A percentile compares a stretch with the other conserved stretches of the same genome.
Conservation (phyloP, 2,888 invertebrate species). For the Volucella inflata region DNA sequence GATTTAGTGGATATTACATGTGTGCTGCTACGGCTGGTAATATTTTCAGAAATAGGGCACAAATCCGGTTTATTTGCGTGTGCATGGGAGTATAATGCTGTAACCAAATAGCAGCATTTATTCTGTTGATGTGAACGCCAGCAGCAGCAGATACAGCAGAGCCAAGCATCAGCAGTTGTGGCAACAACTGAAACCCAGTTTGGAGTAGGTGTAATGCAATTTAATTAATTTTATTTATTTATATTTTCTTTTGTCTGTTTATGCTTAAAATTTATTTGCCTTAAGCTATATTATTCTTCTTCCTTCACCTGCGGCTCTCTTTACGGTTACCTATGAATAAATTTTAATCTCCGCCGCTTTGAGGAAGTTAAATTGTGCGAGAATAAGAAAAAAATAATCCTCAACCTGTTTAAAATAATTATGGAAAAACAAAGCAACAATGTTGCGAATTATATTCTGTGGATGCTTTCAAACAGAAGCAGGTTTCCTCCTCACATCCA, state of each 20-base stretch:
- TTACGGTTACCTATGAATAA: too few relatives aligned
- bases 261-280: conserved; percentile 33
- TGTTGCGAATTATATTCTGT: too few relatives aligned
- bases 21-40: neutral
- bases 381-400: too few relatives aligned
- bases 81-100: neutral
- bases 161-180: too few relatives aligned
- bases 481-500: too few relatives aligned
- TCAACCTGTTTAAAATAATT: too few relatives aligned
- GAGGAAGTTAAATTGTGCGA: too few relatives aligned
- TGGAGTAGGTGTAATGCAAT: conserved; percentile 38
- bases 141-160: too few relatives aligned
- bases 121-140: too few relatives aligned
- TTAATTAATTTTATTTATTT: conserved; percentile 69
- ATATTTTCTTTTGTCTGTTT: conserved; percentile 36
- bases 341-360: too few relatives aligned
- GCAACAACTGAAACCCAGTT: neutral
- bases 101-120: conserved; percentile 7
- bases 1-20: conserved; percentile 12
- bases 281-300: conserved; percentile 3
- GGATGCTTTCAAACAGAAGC: too few relatives aligned
- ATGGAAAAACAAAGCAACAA: too few relatives aligned
- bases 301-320: neutral
- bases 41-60: conserved; percentile 38
- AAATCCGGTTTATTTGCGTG: conserved; percentile 22